A percentile compares a stretch with the other conserved stretches of the same genome.
Evolutionary conservation across 2,113 vertebrate genomes (phyloP).

Genomic region (Reinhardtius hippoglossoides): DNA sequence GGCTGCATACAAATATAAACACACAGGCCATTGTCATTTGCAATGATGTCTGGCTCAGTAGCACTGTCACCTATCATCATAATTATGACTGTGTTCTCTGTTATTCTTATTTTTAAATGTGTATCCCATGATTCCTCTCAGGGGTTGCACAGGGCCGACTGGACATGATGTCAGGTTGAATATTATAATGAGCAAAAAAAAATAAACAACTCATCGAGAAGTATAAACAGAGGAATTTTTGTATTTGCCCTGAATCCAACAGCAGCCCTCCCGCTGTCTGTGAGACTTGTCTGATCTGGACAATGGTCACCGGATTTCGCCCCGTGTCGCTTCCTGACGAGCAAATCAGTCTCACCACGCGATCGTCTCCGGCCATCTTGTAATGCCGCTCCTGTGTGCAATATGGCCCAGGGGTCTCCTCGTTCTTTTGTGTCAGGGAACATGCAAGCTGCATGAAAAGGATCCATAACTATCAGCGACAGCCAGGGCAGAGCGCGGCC

Average conservation of each 20-base stretch:
- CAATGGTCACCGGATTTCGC: slow-evolving; percentile 65
- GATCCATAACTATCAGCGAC: slow-evolving; percentile 80
- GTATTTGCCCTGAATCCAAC: slow-evolving; percentile 78
- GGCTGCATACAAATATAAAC: slow-evolving; percentile 61
- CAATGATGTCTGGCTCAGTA: slow-evolving; percentile 72
- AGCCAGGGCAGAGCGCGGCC: slow-evolving; percentile 61
- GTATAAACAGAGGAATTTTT: slow-evolving; percentile 64
- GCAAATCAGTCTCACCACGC: slow-evolving; percentile 71
- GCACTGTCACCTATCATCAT: slow-evolving; percentile 81
- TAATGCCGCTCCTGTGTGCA: slow-evolving; percentile 47
- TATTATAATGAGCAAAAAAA: slow-evolving; percentile 81
- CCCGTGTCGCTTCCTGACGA: slow-evolving; percentile 64
- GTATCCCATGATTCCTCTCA: slow-evolving; percentile 74
- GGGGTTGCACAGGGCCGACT: slow-evolving; percentile 69
- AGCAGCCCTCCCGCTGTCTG: slow-evolving; percentile 60
- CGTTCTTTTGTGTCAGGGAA: slow-evolving; percentile 71
- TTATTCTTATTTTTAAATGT: slow-evolving; percentile 76
- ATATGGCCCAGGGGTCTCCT: slow-evolving; percentile 67
- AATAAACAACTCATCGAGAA: slow-evolving; percentile 79
- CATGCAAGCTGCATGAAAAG: slow-evolving; percentile 65
- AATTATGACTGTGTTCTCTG: slow-evolving; percentile 65
- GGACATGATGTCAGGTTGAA: slow-evolving; percentile 82
- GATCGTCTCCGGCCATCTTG: slow-evolving; percentile 62
- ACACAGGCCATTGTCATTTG: slow-evolving; percentile 75
- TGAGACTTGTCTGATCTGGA: slow-evolving; percentile 70